A percentile compares a stretch with the other conserved stretches of the same genome.
These are phyloP conservation scores for Aphelenchoides besseyi DNA, from an alignment of 1,140 invertebrate genomes.

Conservation along the genomic window DNA sequence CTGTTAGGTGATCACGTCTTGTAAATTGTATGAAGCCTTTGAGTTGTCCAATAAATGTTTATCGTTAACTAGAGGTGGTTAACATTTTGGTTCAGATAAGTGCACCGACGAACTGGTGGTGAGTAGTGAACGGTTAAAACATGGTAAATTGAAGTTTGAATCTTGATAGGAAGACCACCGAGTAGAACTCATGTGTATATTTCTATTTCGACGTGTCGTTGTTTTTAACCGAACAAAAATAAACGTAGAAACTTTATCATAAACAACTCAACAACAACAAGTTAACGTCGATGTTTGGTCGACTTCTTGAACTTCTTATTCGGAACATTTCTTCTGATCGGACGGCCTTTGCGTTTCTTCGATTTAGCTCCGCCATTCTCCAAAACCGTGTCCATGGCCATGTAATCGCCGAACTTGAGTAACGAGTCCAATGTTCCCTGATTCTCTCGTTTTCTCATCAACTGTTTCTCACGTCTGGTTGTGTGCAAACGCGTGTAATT, in stretches of 20 bases:
- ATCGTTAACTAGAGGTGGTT: too few relatives aligned
- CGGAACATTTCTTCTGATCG: background rate
- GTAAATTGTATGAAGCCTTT: too few relatives aligned
- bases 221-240: too few relatives aligned
- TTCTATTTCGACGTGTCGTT: too few relatives aligned
- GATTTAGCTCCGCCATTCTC: background rate
- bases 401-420: constrained; percentile 19
- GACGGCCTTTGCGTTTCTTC: background rate
- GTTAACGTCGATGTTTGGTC: background rate
- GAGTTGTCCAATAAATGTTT: too few relatives aligned
- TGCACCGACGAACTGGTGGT: too few relatives aligned
- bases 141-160: too few relatives aligned
- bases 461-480: constrained; percentile 9
- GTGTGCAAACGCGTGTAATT: constrained; percentile 11
- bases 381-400: constrained; percentile 23
- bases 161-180: too few relatives aligned
- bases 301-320: background rate
- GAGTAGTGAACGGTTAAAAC: too few relatives aligned
- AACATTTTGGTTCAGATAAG: too few relatives aligned
- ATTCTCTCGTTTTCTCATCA: constrained; percentile 5
- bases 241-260: background rate
- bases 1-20: too few relatives aligned
- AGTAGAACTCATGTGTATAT: too few relatives aligned
- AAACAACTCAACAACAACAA: constrained; percentile 13
- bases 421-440: constrained; percentile 9